phyloP scores from a whole-genome alignment of 2,797 vertebrate species.

The Aratinga solstitialis region DNA sequence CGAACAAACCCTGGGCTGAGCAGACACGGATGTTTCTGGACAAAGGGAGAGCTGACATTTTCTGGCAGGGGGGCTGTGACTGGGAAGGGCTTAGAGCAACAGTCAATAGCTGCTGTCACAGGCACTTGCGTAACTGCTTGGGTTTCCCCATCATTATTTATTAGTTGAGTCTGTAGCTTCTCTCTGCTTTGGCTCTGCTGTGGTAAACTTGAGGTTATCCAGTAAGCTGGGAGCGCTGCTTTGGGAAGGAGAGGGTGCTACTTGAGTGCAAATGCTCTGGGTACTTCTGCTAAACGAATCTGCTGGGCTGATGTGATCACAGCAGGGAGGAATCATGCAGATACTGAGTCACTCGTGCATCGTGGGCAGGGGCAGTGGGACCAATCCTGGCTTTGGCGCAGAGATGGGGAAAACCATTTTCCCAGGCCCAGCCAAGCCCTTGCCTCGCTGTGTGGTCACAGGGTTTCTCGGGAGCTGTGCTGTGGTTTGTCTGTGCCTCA shows the following conservation, averaged over 20 bases:
- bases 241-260: neutral
- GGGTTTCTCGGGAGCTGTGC: neutral
- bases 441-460: neutral
- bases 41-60: neutral
- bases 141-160: conserved; percentile 10
- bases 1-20: neutral
- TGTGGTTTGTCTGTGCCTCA: neutral
- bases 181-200: neutral
- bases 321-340: neutral
- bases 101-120: conserved; percentile 32
- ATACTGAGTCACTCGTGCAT: neutral
- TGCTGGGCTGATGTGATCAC: neutral
- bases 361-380: neutral
- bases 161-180: neutral
- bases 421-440: neutral
- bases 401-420: neutral
- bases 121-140: neutral
- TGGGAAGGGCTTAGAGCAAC: conserved; percentile 3
- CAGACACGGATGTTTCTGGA: neutral
- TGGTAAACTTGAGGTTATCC: neutral
- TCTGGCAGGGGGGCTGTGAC: neutral
- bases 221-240: neutral
- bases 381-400: neutral
- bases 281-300: fast-evolving
- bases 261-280: neutral